Base-by-base conservation (phyloP, 53 echinoderm and acorn worm species). In the Echinometra lucunter region DNA sequence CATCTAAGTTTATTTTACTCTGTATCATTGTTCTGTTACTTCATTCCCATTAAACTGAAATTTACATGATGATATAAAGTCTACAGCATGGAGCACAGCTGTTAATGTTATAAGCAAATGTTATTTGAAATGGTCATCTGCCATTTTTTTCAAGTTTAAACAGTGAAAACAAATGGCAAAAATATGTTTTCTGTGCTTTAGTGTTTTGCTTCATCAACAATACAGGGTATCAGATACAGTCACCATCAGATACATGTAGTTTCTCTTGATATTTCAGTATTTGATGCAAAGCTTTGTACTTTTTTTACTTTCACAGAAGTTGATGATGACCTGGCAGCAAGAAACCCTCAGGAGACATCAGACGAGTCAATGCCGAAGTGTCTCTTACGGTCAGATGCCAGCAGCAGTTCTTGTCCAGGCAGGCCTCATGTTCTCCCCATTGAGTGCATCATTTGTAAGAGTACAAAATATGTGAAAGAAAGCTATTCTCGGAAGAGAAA, bases 401-500 rank as follows among this genome's bases (percentile, higher is more conserved):
- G 60, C 23, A 90, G 25, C 4, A 34, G 23, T 21, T 66, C 66
- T 0, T 90, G 60, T 42, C 66, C 18, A 90, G 42, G 66, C 1
- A 66, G 27, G 23, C 90, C 66, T 17, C 66, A 90, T 90, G 90
- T 66, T 1, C 66, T 90, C 16, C 90, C 90, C 27, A 28, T 63
- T 7, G 90, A 90, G 66, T 90, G 90, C 66, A 34, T 66, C 0
- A 58, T 90, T 4, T 66, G 90, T 90, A 63, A 40, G 25, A 40
- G 23, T 5, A 90, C 47, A 38, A 63, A 90, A 40, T 90, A 90
- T 63, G 40, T 90, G 1, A 30, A 2, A 90, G 90, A 90, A 40
- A 60, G 63, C 8, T 90, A 37, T 23, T 88, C 88, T 25, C 58
- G 19, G 1, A 94, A 94, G 66, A 94, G 88, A 10, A 85, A 66